Base-by-base conservation (phyloP, 64 coral and sea anemone species). In the Stylophora pistillata region DNA sequence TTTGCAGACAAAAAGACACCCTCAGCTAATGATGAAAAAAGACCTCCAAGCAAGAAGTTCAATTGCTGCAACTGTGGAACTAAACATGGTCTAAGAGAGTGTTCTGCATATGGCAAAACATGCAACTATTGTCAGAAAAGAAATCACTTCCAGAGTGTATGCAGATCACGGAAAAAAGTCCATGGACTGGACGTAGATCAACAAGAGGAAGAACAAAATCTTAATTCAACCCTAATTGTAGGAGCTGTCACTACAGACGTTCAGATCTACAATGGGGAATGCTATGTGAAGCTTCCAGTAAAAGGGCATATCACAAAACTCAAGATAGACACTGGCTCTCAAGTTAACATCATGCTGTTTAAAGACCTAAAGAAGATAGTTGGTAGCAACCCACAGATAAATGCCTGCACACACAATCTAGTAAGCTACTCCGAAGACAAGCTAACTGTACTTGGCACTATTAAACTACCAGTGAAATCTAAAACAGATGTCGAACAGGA, bases 11-110 rank as follows among this genome's bases (percentile, higher is more conserved):
- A 81, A 47, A 88, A 83, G 74, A 26, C 62, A 66, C 27, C 30
- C 20, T 81, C 78, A 71, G 80, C 58, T 53, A 81, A 88, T 30
- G 31, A 93, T 25, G 69, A 76, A 84, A 83, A 93, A 61, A 74
- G 25, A 26, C 47, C 72, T 54, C 20, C 58, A 64, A 93, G 56
- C 77, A 93, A 73, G 84, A 81, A 60, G 55, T 93, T 87, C 64
- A 87, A 87, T 73, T 93, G 85, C 85, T 55, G 75, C 54, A 93
- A 93, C 30, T 93, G 91, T 84, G 91, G 78, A 82, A 93, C 76
- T 9, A 88, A 18, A 73, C 91, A 93, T 77, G 77, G 77, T 55
- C 17, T 55, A 37, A 56, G 85, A n/a, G n/a, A 87, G 61, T 87
- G 90, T 74, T 70, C 91, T 27, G 76, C 77, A 73, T 82, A 88